phyloP scores from a whole-genome alignment of 2,113 vertebrate genomes.

The Ailurus styani region DNA sequence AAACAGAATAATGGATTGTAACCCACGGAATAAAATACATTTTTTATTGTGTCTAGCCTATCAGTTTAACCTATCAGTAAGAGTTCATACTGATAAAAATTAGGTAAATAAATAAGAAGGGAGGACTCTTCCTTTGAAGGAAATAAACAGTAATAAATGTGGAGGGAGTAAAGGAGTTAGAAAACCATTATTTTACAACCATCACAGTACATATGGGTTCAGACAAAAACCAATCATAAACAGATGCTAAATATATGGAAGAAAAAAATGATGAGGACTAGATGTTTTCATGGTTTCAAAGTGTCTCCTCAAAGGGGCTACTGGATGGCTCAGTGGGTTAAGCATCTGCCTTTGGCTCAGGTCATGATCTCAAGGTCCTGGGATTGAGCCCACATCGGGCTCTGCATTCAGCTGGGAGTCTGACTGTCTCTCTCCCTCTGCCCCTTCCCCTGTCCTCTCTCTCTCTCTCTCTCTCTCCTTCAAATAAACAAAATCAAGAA shows the following conservation, averaged over 20 bases:
- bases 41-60: background rate
- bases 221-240: background rate
- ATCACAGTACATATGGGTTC: background rate
- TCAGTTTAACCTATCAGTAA: background rate
- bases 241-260: background rate
- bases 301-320: background rate
- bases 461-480: no score
- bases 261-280: background rate
- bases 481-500: no score
- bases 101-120: background rate
- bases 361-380: background rate
- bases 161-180: background rate
- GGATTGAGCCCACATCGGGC: background rate
- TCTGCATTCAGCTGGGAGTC: background rate
- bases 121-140: background rate
- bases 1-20: background rate
- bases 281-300: background rate
- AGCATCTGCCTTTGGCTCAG: background rate
- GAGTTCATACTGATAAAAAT: background rate
- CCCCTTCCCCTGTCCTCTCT: background rate
- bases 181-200: background rate
- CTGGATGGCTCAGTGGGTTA: background rate
- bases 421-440: background rate
- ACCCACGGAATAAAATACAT: background rate
- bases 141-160: background rate